Evolutionary conservation across 2,888 invertebrate genomes (phyloP), one percentile per base, ranked within the genome.

Genomic region (Euproctis similis): DNA sequence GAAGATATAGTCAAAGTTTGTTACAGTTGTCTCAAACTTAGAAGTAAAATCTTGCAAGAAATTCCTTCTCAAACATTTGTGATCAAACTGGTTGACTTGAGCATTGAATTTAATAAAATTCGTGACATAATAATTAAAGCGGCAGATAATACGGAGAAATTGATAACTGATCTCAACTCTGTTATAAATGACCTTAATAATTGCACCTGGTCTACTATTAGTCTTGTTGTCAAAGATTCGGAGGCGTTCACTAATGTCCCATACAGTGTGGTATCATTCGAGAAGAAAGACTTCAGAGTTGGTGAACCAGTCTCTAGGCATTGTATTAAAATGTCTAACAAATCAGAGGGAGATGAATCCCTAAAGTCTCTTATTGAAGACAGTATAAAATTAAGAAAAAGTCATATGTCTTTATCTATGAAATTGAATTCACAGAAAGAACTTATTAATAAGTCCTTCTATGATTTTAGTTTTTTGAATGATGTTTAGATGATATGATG

Each of bases 1-100:
- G 64, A 68, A 30, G 81, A 85, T 21, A 88, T 89, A 50, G 82
- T 85, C 11, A 87, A 86, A 54, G 59, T 87, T 24, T 71, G 88
- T 17, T 88, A 87, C 39, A 76, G 86, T 30, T 87, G 87, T 34
- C 61, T 89, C 0, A 87, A 86, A 57, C 54, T 82, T 3, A 77
- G 87, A 42, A 85, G 80, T 41, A 77, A 68, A 47, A 73, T 87
- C 33, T 55, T 88, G 21, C 56, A 58, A 31, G 78, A 84, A 46
- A 56, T 77, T 21, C 66, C 70, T n/a, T 64, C 72, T 25, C 84
- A 85, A 43, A 57, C 70, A 10, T 81, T 80, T 56, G 59, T 77
- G 17, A 46, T 80, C 21, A 85, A 84, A 45, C 58, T 85, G 1
- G 65, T 73, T 42, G 81, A 84, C 46, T 63, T 85, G 18, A 73